These are phyloP conservation scores for Saccopteryx bilineata DNA, from an alignment of 2,113 vertebrate species.

Conservation along the genomic window DNA sequence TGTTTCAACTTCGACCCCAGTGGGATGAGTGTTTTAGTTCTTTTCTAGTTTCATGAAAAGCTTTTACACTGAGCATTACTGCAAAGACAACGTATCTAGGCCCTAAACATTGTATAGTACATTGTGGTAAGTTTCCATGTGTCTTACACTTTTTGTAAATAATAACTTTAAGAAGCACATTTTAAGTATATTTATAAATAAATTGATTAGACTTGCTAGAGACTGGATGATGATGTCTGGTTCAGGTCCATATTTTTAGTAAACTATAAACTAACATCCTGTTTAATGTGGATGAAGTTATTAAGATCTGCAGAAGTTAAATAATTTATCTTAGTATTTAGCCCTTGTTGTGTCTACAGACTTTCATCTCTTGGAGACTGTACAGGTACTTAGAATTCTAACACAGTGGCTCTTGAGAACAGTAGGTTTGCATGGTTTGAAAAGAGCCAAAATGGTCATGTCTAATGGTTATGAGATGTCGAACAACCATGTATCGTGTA, in stretches of 20 bases:
- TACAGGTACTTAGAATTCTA: background rate
- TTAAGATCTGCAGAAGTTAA: conserved; percentile 35
- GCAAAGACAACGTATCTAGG: background rate
- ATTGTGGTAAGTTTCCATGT: background rate
- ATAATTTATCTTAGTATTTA: background rate
- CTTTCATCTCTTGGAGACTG: background rate
- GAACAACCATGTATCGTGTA: background rate
- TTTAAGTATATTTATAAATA: conserved; percentile 36
- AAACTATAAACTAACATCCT: background rate
- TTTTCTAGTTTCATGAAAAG: conserved; percentile 44
- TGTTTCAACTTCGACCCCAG: background rate
- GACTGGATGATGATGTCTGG: conserved; percentile 11
- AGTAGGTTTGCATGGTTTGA: conserved; percentile 13
- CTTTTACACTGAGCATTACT: background rate
- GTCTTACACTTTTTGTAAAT: conserved; percentile 31
- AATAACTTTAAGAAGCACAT: conserved; percentile 20
- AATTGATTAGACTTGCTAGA: conserved; percentile 6
- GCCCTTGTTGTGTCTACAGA: background rate
- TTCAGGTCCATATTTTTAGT: background rate
- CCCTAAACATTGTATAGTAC: background rate
- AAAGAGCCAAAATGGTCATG: background rate
- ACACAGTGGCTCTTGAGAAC: background rate
- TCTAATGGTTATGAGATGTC: background rate
- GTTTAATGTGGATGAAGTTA: conserved; percentile 34
- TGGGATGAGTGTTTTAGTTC: conserved; percentile 42